Conservation (phyloP, 2,888 invertebrate genomes). For the Drosophila neotestacea region DNA sequence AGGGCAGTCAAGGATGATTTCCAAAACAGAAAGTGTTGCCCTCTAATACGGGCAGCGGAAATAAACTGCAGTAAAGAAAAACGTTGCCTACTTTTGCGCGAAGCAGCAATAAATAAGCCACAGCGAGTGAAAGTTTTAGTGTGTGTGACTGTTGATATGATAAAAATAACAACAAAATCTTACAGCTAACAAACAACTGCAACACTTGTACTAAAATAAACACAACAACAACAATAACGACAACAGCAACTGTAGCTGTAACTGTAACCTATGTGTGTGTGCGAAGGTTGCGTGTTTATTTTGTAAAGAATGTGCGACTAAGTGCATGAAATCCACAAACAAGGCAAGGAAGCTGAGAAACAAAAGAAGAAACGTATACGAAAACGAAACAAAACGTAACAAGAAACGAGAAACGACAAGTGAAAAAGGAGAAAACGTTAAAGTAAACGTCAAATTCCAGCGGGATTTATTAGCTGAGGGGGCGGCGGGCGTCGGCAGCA, state of each 20-base stretch:
- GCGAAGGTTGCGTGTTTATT: constrained; percentile 55
- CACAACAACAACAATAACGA: constrained; percentile 24
- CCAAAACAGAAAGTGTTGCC: background rate
- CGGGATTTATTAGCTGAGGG: constrained; percentile 12
- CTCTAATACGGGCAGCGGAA: background rate
- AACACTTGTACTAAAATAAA: constrained; percentile 48
- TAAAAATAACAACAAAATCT: constrained; percentile 51
- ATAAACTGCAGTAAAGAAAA: background rate
- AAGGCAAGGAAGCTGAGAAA: constrained; percentile 16
- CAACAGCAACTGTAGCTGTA: constrained; percentile 18
- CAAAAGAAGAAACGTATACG: constrained; percentile 17
- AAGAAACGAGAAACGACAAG: constrained; percentile 26
- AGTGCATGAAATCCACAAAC: constrained; percentile 66
- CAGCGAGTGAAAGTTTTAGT: constrained; percentile 6
- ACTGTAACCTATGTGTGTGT: constrained; percentile 45
- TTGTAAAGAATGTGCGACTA: constrained; percentile 62
- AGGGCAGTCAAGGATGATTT: constrained; percentile 11
- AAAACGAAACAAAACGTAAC: constrained; percentile 17
- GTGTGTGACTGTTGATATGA: constrained; percentile 7
- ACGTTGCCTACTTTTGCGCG: background rate
- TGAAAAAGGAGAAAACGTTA: constrained; percentile 21
- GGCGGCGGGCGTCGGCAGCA: constrained; percentile 22
- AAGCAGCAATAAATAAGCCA: background rate
- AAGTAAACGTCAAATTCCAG: constrained; percentile 20
- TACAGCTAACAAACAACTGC: constrained; percentile 36